Base-by-base conservation (phyloP, 2,888 invertebrate species). In the Callosobruchus maculatus region DNA sequence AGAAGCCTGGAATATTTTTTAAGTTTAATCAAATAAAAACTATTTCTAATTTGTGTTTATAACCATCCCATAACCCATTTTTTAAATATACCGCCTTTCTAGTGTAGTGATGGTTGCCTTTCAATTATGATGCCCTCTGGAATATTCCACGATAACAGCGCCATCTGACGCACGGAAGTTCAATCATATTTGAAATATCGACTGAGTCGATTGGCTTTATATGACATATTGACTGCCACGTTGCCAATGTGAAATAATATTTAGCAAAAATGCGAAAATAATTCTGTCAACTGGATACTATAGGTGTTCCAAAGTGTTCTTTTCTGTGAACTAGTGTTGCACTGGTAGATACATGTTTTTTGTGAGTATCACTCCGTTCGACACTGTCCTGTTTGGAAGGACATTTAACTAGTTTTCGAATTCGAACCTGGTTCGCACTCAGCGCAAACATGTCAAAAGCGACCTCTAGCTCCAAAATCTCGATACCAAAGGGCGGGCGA, bases 1-100 rank as follows among this genome's bases (percentile, higher is more conserved):
- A 89, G 96, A 98, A 89, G 93, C 91, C 26, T 99, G 98, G 98
- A 91, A 90, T 78, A 89, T 96, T 80, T 88, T 92, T 75, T 94
- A 87, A 75, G 49, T 49, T 13, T 49, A 30, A 26, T 26, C 26
- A 7, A 49, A 49, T 49, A n/a, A 75, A 3, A 67, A 49, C 1
- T 13, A 49, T 49, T 49, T 49, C 13, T 49, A 18, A 22, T 2
- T 70, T 70, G 7, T 22, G 22, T 70, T 26, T 5, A 20, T 49
- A 31, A 31, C 18, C 18, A 66, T 21, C 22, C 67, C 70, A 67
- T 18, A 68, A 68, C 1, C 21, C 67, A 68, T 70, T 70, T 71
- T 67, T 67, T 67, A 67, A 21, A 21, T 71, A 20, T 71, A 22
- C 22, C n/a, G 70, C 70, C n/a, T 20, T 31, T 31, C n/a, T 20